These are phyloP conservation scores for Nannospalax galili DNA, from an alignment of 2,113 vertebrate species.

Conservation along the genomic window DNA sequence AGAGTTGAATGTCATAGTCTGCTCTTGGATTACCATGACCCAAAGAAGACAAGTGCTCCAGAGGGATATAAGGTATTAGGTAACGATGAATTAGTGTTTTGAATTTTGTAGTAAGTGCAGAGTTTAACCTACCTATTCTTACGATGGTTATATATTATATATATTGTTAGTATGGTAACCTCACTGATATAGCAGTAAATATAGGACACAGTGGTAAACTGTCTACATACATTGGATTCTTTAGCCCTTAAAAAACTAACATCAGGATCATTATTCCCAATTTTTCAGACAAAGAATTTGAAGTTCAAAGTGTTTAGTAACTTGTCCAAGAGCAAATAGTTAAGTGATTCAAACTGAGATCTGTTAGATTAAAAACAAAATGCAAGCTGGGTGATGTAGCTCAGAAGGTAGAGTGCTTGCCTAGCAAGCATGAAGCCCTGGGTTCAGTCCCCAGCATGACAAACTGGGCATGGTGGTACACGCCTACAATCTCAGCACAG, in stretches of 20 bases:
- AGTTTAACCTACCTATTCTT: neutral
- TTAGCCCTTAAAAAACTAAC: neutral
- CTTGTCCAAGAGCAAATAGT: neutral
- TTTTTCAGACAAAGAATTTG: neutral
- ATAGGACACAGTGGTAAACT: neutral
- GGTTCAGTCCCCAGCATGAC: neutral
- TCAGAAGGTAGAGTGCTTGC: neutral
- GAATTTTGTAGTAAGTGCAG: neutral
- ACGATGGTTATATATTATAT: neutral
- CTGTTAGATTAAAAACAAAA: neutral
- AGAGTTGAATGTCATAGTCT: constrained; percentile 24
- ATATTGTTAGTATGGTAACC: neutral
- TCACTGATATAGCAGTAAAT: constrained; percentile 6
- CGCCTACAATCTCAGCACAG: neutral
- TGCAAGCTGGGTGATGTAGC: neutral
- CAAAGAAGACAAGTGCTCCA: neutral
- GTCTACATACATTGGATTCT: neutral
- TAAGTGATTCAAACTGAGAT: neutral
- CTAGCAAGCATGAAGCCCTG: neutral
- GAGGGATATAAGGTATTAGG: neutral
- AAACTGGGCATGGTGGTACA: neutral
- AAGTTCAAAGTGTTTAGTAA: neutral
- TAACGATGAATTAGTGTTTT: neutral
- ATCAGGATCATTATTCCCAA: neutral
- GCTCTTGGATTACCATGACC: neutral